Conservation (phyloP, 1,140 invertebrate species). For the Pseudomyrmex dendroicus region DNA sequence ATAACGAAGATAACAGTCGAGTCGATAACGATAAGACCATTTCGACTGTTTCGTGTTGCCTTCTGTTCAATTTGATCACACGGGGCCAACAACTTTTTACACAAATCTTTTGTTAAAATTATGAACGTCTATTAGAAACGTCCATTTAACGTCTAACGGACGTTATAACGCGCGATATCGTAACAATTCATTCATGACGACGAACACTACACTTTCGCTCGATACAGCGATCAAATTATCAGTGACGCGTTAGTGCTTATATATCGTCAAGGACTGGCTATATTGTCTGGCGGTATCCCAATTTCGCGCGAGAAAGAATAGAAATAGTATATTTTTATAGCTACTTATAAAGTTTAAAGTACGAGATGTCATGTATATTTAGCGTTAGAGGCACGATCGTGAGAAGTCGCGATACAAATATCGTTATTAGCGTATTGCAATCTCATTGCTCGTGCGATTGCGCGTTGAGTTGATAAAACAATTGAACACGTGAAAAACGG, state of each 20-base stretch:
- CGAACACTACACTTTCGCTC: background rate
- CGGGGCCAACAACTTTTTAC: too few species aligned
- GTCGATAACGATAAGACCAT: too few species aligned
- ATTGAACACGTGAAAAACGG: too few species aligned
- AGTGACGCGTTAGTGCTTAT: background rate
- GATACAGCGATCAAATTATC: background rate
- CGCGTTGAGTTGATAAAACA: too few species aligned
- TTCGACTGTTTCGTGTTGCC: too few species aligned
- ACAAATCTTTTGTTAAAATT: too few species aligned
- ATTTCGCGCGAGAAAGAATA: constrained; percentile 14
- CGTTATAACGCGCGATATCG: too few species aligned
- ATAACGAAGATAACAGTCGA: too few species aligned
- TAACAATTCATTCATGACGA: background rate
- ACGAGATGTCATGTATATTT: background rate
- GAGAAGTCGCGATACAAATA: background rate
- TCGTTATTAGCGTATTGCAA: background rate
- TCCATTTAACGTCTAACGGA: too few species aligned
- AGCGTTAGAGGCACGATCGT: background rate
- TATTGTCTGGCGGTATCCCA: background rate
- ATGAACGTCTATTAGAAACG: too few species aligned
- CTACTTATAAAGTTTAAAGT: background rate
- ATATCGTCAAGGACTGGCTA: background rate
- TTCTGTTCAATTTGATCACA: too few species aligned
- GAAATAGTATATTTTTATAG: constrained; percentile 21
- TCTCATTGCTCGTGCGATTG: background rate